phyloP scores from a whole-genome alignment of 1,140 invertebrate genomes.

The Caenorhabditis remanei region DNA sequence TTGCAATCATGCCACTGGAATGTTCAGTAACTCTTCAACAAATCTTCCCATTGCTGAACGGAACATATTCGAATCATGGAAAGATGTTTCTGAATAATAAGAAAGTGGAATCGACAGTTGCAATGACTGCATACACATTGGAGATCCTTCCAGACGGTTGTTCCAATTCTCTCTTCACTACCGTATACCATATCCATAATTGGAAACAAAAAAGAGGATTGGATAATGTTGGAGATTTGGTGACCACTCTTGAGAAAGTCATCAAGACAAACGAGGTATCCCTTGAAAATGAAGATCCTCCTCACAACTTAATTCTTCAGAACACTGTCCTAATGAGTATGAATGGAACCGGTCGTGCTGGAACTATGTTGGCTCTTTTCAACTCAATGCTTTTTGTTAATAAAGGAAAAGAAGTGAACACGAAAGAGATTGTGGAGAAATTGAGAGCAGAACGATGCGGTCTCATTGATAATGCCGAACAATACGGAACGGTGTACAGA shows the following conservation, averaged over 20 bases:
- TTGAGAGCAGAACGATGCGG: constrained; percentile 12
- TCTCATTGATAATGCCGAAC: constrained; percentile 4
- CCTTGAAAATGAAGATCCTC: not conserved
- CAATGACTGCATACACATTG: constrained; percentile 8
- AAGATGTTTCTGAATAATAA: constrained; percentile 57
- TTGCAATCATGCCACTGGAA: constrained; percentile 31
- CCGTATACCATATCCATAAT: constrained; percentile 36
- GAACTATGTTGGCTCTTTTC: constrained; percentile 32
- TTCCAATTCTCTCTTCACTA: constrained; percentile 65
- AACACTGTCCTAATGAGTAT: constrained; percentile 23
- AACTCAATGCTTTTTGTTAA: constrained; percentile 18
- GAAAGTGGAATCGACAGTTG: constrained; percentile 22
- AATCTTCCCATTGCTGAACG: not conserved
- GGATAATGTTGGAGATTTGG: constrained; percentile 16
- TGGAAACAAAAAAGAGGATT: constrained; percentile 26
- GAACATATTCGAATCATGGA: constrained; percentile 20
- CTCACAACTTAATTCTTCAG: not conserved
- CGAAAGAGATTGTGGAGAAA: constrained; percentile 15
- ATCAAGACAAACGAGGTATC: constrained; percentile 4
- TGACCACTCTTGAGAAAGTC: not conserved
- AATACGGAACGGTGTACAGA: constrained; percentile 6
- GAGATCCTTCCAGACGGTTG: constrained; percentile 41
- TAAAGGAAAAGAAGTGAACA: constrained; percentile 49
- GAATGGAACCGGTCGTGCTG: constrained; percentile 27
- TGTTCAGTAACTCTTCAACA: not conserved